Percentiles rank a stretch among this genome's conserved stretches.
phyloP scores from a whole-genome alignment of 2,888 invertebrate species.

The Himalopsyche tibetana region DNA sequence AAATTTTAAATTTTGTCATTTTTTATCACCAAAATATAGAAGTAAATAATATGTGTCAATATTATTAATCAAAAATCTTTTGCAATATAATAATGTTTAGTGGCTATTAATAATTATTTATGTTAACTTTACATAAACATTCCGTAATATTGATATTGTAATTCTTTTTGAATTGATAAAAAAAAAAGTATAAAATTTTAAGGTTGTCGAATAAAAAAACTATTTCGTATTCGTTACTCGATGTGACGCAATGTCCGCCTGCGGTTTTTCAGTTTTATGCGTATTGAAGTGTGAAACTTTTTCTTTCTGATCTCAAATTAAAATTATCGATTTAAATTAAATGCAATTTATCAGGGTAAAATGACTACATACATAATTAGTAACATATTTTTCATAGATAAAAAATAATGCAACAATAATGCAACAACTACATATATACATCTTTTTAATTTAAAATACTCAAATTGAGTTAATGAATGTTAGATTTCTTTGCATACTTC shows the following conservation, averaged over 20 bases:
- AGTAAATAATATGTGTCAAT: conserved; percentile 36
- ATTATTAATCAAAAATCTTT: conserved; percentile 42
- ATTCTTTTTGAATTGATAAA: conserved; percentile 22
- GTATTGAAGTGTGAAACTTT: neutral
- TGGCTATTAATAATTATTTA: conserved; percentile 36
- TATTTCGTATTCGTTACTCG: neutral
- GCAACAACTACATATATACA: neutral
- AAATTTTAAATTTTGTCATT: conserved; percentile 38
- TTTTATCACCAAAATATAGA: conserved; percentile 43
- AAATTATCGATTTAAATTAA: conserved; percentile 53
- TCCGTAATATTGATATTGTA: conserved; percentile 22
- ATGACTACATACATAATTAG: conserved; percentile 57
- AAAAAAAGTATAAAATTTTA: neutral
- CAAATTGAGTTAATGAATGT: neutral
- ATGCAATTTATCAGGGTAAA: conserved; percentile 63
- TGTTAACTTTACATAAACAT: conserved; percentile 38
- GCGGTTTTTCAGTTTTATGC: neutral
- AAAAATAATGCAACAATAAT: conserved; percentile 3
- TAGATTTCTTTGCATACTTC: conserved; percentile 10
- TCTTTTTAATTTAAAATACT: conserved; percentile 41
- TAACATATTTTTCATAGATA: conserved; percentile 54
- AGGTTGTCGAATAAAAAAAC: neutral
- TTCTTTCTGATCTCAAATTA: conserved; percentile 10
- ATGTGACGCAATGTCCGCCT: neutral
- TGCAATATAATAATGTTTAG: conserved; percentile 42